Conservation (phyloP, 2,797 vertebrate genomes). For the Microctenopoma lineatum region DNA sequence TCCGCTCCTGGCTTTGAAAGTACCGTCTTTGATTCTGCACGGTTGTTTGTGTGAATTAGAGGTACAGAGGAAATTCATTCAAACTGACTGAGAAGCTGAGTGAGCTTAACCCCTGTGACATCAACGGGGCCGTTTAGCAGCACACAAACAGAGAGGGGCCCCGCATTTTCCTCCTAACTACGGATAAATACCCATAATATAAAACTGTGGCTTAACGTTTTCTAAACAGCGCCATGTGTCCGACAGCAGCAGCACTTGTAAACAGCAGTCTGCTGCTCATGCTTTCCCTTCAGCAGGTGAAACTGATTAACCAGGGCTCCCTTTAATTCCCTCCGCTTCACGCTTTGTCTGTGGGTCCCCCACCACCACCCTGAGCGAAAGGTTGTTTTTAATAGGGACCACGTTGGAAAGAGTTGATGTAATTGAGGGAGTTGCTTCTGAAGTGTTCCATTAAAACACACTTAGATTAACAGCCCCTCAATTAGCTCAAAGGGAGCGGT, state of each 20-base stretch:
- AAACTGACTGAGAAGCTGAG: constrained; percentile 46
- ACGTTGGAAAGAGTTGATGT: constrained; percentile 78
- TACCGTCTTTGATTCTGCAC: constrained; percentile 46
- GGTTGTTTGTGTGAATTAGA: constrained; percentile 58
- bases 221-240: constrained; percentile 80
- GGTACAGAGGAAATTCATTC: constrained; percentile 50
- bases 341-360: constrained; percentile 57
- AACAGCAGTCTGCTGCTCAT: constrained; percentile 61
- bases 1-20: constrained; percentile 47
- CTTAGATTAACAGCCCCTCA: constrained; percentile 72
- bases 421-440: constrained; percentile 74
- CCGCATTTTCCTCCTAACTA: constrained; percentile 36
- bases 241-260: constrained; percentile 60
- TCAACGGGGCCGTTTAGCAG: constrained; percentile 49
- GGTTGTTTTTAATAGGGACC: constrained; percentile 77
- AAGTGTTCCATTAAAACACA: constrained; percentile 80
- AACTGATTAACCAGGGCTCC: constrained; percentile 73
- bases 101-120: constrained; percentile 59
- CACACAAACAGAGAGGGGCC: constrained; percentile 45
- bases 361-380: constrained; percentile 59
- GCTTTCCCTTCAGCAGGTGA: constrained; percentile 74
- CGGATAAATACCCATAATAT: constrained; percentile 57
- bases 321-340: constrained; percentile 51
- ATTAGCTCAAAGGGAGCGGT: constrained; percentile 68
- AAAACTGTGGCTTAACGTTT: constrained; percentile 67